phyloP scores from a whole-genome alignment of 2,888 invertebrate species.

The Imbricaverruca yamaguchii region DNA sequence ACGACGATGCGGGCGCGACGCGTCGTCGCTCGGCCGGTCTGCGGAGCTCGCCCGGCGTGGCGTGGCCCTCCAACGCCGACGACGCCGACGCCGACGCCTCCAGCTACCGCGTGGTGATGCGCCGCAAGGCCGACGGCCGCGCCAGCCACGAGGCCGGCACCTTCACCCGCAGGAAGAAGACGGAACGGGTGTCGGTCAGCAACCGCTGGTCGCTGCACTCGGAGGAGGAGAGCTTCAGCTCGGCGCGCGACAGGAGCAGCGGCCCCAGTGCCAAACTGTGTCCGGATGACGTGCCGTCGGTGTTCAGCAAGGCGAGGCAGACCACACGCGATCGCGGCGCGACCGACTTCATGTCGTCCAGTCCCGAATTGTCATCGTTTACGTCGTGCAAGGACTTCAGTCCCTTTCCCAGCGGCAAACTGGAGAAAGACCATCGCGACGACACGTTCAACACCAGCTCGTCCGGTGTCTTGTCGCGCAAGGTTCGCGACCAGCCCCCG shows the following conservation, averaged over 20 bases:
- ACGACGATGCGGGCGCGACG: not conserved
- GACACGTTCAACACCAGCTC: not conserved
- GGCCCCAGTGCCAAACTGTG: not conserved
- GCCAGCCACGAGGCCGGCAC: not conserved
- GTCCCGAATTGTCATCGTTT: not conserved
- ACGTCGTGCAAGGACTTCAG: not conserved
- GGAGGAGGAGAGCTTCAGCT: not conserved
- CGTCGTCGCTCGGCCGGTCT: no score
- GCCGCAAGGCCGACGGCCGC: not conserved
- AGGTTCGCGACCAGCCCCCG: not conserved
- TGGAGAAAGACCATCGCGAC: not conserved
- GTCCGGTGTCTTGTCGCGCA: not conserved
- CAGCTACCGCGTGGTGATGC: not conserved
- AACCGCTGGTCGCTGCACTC: not conserved
- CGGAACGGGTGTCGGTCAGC: not conserved
- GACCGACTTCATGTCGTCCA: not conserved
- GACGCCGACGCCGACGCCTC: not conserved
- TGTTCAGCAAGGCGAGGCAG: not conserved
- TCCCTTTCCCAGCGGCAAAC: not conserved
- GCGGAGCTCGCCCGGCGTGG: not conserved
- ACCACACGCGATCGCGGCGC: not conserved
- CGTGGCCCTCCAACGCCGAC: not conserved
- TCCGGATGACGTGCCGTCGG: not conserved
- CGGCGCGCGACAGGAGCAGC: not conserved
- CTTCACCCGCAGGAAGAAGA: not conserved